Percentiles rank a stretch among this genome's conserved stretches.
Conservation (phyloP, 2,113 vertebrate genomes). For the Cyprinodon tularosa region DNA sequence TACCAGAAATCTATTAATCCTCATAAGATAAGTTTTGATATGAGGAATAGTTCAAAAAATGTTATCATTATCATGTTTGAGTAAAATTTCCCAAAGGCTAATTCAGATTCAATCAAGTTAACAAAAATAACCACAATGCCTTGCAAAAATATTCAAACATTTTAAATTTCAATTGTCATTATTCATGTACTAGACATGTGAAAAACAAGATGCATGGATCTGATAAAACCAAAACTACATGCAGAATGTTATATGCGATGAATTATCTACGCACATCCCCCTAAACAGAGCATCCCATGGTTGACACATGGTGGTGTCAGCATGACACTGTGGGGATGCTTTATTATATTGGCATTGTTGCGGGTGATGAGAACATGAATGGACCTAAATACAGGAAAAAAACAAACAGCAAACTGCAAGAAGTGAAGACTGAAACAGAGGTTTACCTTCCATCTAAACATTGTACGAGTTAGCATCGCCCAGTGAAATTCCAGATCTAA, state of each 20-base stretch:
- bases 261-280: too few relatives aligned
- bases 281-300: too few relatives aligned
- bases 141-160: not conserved
- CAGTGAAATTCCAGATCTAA: too few relatives aligned
- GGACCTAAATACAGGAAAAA: not conserved
- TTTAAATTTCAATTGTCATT: not conserved
- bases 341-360: not conserved
- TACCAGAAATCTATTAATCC: constrained; percentile 27
- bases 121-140: not conserved
- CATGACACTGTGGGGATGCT: not conserved
- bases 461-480: too few relatives aligned
- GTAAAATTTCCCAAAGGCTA: constrained; percentile 8
- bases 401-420: not conserved
- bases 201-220: not conserved
- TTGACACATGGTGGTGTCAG: too few relatives aligned
- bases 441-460: not conserved
- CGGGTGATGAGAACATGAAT: not conserved
- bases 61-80: not conserved
- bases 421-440: not conserved
- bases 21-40: constrained; percentile 18
- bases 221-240: too few relatives aligned
- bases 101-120: not conserved
- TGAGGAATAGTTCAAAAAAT: not conserved
- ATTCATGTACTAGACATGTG: not conserved
- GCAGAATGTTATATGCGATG: too few relatives aligned